Base-by-base conservation (phyloP, 35 echinoderm and acorn worm species). In the Anneissia japonica region DNA sequence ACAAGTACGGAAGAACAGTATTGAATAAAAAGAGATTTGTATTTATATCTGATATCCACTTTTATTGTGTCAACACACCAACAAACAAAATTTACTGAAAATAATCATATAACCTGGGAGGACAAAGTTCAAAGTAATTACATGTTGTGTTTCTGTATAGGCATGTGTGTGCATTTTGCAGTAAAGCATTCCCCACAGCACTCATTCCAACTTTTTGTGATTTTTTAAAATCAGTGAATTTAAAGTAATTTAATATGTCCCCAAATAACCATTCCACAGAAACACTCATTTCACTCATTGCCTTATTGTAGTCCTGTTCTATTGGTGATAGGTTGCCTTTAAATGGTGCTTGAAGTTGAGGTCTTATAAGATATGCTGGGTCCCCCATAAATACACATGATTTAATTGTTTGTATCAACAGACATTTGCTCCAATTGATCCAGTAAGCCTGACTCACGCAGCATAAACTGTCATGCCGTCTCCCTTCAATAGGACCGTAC, bases 401-500 rank as follows among this genome's bases (percentile, higher is more conserved):
- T 76, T 30, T 76, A 4, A 12, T n/a, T 34, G 28, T 40, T 4
- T 1, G 31, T 38, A 46, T 30, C 36, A 32, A 35, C 36, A 35
- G 32, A 10, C 16, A 1, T 6, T 32, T 34, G 76, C 23, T 77
- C 12, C 31, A 77, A 77, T 26, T 77, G 4, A 14, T 34, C 4
- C 33, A 77, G 76, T 37, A 77, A 26, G 32, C 23, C 16, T 9
- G 36, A 40, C 28, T 82, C 80, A 4, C 35, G 5, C 4, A 82
- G 31, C 56, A 84, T 84, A 32, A 23, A 4, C 3, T 12, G 31
- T 84, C 82, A 72, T 84, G 82, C 1, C 43, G 43, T 36, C 45
- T 72, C 7, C 82, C 82, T 56, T 84, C 82, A 31, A 84, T n/a
- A 17, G 82, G 45, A 3, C 82, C 82, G 72, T 30, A 84, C 56